These are phyloP conservation scores for Macrophya alboannulata DNA, from an alignment of 2,888 invertebrate species.

Conservation along the genomic window DNA sequence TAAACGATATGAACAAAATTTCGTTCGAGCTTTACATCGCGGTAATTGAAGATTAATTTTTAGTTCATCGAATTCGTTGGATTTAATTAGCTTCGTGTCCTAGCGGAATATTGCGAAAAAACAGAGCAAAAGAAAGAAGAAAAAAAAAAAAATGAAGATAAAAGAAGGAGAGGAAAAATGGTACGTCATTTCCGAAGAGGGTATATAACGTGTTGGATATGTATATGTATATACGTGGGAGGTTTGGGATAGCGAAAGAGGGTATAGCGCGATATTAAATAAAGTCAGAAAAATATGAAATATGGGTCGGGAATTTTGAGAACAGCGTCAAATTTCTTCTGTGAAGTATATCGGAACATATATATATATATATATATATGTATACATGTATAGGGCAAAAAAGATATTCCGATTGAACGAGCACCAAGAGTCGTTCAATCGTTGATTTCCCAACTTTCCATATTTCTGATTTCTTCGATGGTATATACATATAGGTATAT, in stretches of 20 bases:
- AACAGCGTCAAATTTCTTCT: conserved; percentile 32
- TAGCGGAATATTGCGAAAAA: not conserved
- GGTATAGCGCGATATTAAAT: conserved; percentile 18
- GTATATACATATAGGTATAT: not conserved
- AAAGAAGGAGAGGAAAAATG: not conserved
- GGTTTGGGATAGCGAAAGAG: not conserved
- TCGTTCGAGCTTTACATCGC: not conserved
- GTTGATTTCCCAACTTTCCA: conserved; percentile 41
- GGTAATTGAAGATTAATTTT: no score
- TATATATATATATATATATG: no score
- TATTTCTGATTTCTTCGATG: conserved; percentile 24
- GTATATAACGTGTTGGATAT: not conserved
- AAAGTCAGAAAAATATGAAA: conserved; percentile 27
- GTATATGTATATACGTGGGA: not conserved
- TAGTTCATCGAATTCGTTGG: no score
- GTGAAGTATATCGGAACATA: conserved; percentile 24
- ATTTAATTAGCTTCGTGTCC: not conserved
- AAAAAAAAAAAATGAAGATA: not conserved
- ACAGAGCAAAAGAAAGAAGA: not conserved
- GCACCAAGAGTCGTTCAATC: conserved; percentile 39
- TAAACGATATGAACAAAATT: not conserved
- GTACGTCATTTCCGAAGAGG: not conserved
- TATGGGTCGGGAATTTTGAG: not conserved
- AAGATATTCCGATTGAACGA: conserved; percentile 32
- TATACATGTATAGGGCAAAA: not conserved